Percentiles rank a stretch among this genome's conserved stretches.
Conservation (phyloP, 2,113 vertebrate genomes). For the Mobula birostris region DNA sequence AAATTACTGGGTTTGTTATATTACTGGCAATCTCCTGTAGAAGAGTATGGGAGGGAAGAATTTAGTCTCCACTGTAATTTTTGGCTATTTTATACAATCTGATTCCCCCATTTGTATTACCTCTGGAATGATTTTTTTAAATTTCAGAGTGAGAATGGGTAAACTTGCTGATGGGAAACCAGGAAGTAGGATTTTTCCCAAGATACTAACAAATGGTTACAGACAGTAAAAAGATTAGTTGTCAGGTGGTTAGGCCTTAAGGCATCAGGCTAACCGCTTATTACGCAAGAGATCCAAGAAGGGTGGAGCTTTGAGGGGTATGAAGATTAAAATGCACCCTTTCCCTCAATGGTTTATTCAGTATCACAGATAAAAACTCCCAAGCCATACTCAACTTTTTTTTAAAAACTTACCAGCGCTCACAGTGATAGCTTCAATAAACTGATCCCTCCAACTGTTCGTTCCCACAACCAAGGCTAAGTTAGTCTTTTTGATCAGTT, state of each 20-base stretch:
- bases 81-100: no score
- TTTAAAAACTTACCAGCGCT: slow-evolving; percentile 76
- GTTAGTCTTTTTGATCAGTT: slow-evolving; percentile 97
- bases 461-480: slow-evolving; percentile 89
- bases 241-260: neutral
- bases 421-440: slow-evolving; percentile 87
- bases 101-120: no score
- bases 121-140: no score
- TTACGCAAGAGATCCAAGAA: neutral
- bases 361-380: neutral
- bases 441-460: slow-evolving; percentile 95
- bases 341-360: neutral
- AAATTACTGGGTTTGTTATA: neutral
- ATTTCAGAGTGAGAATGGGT: neutral
- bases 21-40: neutral
- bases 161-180: neutral
- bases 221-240: neutral
- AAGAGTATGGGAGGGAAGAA: neutral
- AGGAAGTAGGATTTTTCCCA: neutral
- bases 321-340: neutral
- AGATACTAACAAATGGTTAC: neutral
- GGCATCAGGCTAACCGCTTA: neutral
- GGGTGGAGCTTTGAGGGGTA: neutral
- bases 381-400: no score
- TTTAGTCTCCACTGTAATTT: no score